A percentile compares a stretch with the other conserved stretches of the same genome.
Evolutionary conservation across 2,113 vertebrate species (phyloP).

Genomic region (Brienomyrus brachyistius): DNA sequence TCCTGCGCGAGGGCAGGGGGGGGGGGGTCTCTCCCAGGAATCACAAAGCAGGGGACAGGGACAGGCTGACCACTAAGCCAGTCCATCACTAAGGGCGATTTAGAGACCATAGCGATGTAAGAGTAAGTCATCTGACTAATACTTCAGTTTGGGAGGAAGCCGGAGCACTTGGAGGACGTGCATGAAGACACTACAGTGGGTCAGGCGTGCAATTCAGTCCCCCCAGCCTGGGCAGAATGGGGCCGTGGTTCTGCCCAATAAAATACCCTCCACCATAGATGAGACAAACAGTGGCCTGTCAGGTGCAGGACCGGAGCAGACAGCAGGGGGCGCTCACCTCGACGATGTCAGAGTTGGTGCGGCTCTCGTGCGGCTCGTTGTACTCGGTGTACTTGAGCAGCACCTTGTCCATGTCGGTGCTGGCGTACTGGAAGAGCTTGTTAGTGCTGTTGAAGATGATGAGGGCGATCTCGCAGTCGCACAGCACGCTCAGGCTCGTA

Average conservation of each 20-base stretch:
- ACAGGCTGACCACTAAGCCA: not conserved
- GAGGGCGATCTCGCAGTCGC: slow-evolving; percentile 94
- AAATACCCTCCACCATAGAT: not conserved
- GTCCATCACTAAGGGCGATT: not conserved
- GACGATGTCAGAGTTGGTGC: slow-evolving; percentile 94
- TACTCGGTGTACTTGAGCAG: slow-evolving; percentile 95
- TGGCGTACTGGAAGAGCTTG: slow-evolving; percentile 95
- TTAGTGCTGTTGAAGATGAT: slow-evolving; percentile 99
- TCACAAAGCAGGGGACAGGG: too few relatives aligned
- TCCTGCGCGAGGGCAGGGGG: not conserved
- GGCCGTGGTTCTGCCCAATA: not conserved
- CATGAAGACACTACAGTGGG: too few relatives aligned
- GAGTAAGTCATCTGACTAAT: not conserved
- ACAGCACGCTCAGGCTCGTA: slow-evolving; percentile 93
- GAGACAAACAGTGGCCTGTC: not conserved
- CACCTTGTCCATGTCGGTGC: slow-evolving; percentile 97
- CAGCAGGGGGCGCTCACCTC: slow-evolving; percentile 66
- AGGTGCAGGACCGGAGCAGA: not conserved
- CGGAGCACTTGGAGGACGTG: not conserved
- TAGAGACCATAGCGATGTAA: not conserved
- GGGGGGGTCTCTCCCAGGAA: too few relatives aligned
- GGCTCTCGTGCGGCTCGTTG: slow-evolving; percentile 92
- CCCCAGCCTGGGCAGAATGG: too few relatives aligned
- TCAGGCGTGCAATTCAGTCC: too few relatives aligned
- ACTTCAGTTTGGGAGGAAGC: not conserved